A percentile compares a stretch with the other conserved stretches of the same genome.
Conservation (phyloP, 2,888 invertebrate genomes). For the Acronicta psi region DNA sequence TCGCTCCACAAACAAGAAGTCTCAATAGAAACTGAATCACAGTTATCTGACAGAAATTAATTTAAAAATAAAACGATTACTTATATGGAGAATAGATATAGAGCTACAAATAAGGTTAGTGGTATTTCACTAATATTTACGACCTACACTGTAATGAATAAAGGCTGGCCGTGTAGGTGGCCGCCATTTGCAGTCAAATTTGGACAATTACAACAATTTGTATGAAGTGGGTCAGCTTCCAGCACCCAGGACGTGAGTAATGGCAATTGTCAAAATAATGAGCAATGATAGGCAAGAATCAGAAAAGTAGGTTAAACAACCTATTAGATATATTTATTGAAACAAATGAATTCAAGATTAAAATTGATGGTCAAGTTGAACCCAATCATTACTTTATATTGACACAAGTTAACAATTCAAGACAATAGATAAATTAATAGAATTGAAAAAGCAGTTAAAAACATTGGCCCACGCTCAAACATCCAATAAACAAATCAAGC, state of each 20-base stretch:
- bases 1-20: constrained; percentile 22
- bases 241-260: constrained; percentile 68
- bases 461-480: constrained; percentile 3
- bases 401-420: background rate
- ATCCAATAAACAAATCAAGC: constrained; percentile 8
- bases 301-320: constrained; percentile 47
- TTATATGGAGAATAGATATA: background rate
- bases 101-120: constrained; percentile 11
- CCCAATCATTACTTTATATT: background rate
- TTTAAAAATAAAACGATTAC: constrained; percentile 1
- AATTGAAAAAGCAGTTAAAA: background rate
- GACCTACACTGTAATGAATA: constrained; percentile 60
- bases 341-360: constrained; percentile 32
- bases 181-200: constrained; percentile 61
- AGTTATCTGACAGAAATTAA: constrained; percentile 8
- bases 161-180: constrained; percentile 52
- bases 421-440: background rate
- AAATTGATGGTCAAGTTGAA: constrained; percentile 17
- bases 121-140: constrained; percentile 35
- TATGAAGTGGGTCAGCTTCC: constrained; percentile 66
- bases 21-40: constrained; percentile 21
- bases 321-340: constrained; percentile 30
- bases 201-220: constrained; percentile 73
- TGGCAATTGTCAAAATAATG: constrained; percentile 62
- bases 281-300: constrained; percentile 49